Evolutionary conservation across 2,888 invertebrate genomes (phyloP).

Genomic region (Synanthedon andrenaeformis): DNA sequence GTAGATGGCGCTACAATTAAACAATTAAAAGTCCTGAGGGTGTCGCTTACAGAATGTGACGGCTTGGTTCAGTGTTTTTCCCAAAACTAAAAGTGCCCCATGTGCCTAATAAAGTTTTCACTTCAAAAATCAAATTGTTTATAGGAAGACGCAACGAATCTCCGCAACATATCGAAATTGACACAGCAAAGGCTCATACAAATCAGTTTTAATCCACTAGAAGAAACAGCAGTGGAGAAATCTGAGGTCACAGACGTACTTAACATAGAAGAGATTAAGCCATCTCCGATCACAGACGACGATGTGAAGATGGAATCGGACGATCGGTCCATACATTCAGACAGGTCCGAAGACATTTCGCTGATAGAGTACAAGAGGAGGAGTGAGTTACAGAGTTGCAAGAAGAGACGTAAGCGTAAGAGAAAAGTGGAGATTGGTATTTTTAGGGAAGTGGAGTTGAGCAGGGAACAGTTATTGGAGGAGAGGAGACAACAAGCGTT

Average conservation of each 20-base stretch:
- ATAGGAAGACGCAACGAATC: too few species aligned
- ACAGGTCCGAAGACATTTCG: neutral
- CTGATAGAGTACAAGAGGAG: neutral
- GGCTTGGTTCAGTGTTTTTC: too few species aligned
- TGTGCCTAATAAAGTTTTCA: too few species aligned
- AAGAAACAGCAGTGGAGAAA: too few species aligned
- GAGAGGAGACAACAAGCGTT: slow-evolving; percentile 26
- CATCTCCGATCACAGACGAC: neutral
- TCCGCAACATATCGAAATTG: too few species aligned
- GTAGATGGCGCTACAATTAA: too few species aligned
- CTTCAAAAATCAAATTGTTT: too few species aligned
- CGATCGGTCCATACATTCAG: neutral
- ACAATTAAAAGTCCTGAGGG: too few species aligned
- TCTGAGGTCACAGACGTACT: neutral
- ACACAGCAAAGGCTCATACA: too few species aligned
- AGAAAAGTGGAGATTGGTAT: slow-evolving; percentile 7
- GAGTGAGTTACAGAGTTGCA: slow-evolving; percentile 6
- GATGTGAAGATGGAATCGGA: slow-evolving; percentile 3
- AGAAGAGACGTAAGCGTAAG: slow-evolving; percentile 11
- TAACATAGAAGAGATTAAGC: neutral
- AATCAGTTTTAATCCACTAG: too few species aligned
- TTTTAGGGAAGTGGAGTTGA: slow-evolving; percentile 34
- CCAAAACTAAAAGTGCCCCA: too few species aligned
- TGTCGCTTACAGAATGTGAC: too few species aligned
- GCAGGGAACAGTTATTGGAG: slow-evolving; percentile 25